Conservation (phyloP, 2,888 invertebrate genomes). For the Romanomermis culicivorax region DNA sequence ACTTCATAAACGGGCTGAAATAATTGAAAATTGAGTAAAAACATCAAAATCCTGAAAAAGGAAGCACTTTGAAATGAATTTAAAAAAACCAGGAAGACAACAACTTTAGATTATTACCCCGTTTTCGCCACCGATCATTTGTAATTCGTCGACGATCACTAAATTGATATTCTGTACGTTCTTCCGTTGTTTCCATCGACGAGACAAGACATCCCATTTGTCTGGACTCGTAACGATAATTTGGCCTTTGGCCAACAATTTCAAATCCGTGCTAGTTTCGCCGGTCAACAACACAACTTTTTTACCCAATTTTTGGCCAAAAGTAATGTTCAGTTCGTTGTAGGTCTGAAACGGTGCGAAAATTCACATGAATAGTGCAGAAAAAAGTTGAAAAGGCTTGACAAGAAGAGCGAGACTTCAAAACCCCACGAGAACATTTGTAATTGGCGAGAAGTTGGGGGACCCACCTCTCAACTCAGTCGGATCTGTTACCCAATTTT, state of each 20-base stretch:
- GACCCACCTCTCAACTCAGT: too few species aligned
- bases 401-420: neutral
- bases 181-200: slow-evolving; percentile 95
- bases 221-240: slow-evolving; percentile 91
- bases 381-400: neutral
- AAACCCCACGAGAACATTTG: neutral
- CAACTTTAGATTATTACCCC: slow-evolving; percentile 34
- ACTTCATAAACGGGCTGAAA: slow-evolving; percentile 61
- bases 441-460: neutral
- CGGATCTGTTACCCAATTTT: too few species aligned
- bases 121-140: slow-evolving; percentile 40
- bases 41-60: neutral
- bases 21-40: neutral
- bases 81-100: neutral
- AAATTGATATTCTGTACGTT: slow-evolving; percentile 89
- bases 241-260: slow-evolving; percentile 56
- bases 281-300: slow-evolving; percentile 69
- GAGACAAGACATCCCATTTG: slow-evolving; percentile 92
- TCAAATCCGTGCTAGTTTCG: slow-evolving; percentile 88
- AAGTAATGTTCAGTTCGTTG: slow-evolving; percentile 73
- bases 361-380: neutral
- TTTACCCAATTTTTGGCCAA: slow-evolving; percentile 48
- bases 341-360: slow-evolving; percentile 35
- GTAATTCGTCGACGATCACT: slow-evolving; percentile 87
- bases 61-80: neutral